Evolutionary conservation across 2,113 vertebrate species (phyloP).

Genomic region (Recurvirostra avosetta): DNA sequence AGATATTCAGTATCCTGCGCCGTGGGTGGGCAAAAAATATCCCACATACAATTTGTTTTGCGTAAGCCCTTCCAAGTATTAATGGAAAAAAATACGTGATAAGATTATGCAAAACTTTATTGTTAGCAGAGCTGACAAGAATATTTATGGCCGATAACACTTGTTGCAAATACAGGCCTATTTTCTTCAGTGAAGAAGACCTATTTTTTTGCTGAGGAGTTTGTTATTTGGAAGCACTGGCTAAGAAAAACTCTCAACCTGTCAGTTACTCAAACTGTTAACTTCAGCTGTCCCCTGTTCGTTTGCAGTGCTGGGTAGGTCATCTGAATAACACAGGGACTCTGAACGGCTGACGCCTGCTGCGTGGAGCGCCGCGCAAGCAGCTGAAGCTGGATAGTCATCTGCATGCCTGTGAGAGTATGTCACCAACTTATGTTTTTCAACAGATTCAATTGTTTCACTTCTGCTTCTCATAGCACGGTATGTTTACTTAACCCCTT

Average conservation of each 20-base stretch:
- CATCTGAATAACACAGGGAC: background rate
- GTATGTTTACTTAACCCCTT: background rate
- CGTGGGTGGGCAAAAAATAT: slow-evolving; percentile 7
- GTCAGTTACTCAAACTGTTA: background rate
- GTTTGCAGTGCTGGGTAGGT: background rate
- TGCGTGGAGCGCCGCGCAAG: rapidly evolving
- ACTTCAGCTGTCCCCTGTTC: background rate
- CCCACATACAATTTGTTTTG: background rate
- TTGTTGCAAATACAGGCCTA: background rate
- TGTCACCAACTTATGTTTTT: background rate
- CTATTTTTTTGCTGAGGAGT: background rate
- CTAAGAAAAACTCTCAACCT: background rate
- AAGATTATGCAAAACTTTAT: background rate
- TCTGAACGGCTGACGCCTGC: background rate
- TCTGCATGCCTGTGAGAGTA: background rate
- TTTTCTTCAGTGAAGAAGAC: background rate
- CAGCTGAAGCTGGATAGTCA: background rate
- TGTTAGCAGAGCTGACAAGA: background rate
- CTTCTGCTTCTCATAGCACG: background rate
- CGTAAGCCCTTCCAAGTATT: background rate
- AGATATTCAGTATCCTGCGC: background rate
- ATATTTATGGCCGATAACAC: background rate
- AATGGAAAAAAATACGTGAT: background rate
- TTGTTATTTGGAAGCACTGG: background rate
- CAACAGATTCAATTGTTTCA: background rate